phyloP scores from a whole-genome alignment of 2,888 invertebrate genomes.

The Actias luna region DNA sequence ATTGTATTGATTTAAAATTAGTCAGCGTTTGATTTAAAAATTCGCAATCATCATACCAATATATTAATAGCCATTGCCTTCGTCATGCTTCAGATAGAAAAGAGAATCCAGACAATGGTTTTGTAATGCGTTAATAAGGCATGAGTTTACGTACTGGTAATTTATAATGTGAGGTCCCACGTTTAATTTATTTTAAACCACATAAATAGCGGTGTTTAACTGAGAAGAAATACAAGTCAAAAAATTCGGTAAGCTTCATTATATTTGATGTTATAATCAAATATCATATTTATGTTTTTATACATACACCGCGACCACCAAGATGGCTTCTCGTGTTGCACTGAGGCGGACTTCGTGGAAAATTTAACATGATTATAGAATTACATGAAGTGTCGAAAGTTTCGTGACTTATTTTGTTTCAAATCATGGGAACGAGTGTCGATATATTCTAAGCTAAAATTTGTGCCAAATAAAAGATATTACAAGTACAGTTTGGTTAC shows the following conservation, averaged over 20 bases:
- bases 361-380: constrained; percentile 60
- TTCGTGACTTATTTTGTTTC: constrained; percentile 40
- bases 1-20: too few species aligned
- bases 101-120: too few species aligned
- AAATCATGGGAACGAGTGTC: constrained; percentile 18
- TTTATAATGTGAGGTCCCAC: too few species aligned
- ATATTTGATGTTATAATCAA: neutral
- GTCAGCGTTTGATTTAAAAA: too few species aligned
- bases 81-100: too few species aligned
- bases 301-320: constrained; percentile 61
- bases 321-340: constrained; percentile 64
- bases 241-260: neutral
- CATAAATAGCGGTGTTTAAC: neutral
- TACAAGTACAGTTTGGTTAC: neutral
- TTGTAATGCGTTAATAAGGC: too few species aligned
- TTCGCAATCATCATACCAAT: too few species aligned
- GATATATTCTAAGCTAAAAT: constrained; percentile 27
- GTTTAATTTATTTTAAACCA: too few species aligned
- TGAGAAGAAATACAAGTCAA: neutral
- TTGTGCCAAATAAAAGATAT: constrained; percentile 10
- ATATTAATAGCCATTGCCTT: too few species aligned
- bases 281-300: constrained; percentile 9
- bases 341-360: constrained; percentile 59
- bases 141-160: too few species aligned
- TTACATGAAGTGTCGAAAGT: constrained; percentile 59